Conservation (phyloP, 2,113 vertebrate genomes). For the Ivindomyrus marchei region DNA sequence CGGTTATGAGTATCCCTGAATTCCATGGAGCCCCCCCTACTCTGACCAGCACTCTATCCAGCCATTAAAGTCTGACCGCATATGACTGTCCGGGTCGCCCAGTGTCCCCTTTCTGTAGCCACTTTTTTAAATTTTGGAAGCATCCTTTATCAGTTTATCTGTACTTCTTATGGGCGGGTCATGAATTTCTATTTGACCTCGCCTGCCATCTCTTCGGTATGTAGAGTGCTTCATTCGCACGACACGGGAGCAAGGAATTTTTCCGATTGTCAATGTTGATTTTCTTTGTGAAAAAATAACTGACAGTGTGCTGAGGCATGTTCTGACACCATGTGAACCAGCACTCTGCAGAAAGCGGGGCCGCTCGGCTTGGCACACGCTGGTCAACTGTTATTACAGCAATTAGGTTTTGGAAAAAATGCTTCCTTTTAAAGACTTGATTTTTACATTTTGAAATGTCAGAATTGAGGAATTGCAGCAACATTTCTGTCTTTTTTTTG, state of each 20-base stretch:
- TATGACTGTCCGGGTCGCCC: background rate
- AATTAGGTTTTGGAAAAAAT: background rate
- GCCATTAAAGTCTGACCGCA: background rate
- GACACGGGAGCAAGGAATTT: background rate
- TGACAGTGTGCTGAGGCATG: background rate
- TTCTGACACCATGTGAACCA: background rate
- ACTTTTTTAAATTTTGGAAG: background rate
- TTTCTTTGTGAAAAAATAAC: background rate
- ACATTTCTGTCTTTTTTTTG: background rate
- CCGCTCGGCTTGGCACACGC: background rate
- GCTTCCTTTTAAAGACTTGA: background rate
- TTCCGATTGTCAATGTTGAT: constrained; percentile 7
- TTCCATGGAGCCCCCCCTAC: constrained; percentile 16
- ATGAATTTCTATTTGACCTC: background rate
- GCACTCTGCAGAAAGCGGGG: background rate
- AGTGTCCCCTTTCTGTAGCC: background rate
- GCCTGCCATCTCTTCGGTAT: background rate
- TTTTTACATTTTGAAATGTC: background rate
- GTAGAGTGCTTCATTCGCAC: background rate
- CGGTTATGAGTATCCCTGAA: constrained; percentile 39
- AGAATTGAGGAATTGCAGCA: background rate
- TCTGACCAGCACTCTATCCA: background rate
- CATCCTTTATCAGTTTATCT: background rate
- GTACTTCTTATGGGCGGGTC: background rate
- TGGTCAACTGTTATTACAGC: background rate